Conservation (phyloP, 2,888 invertebrate genomes). For the Andrena minutula region DNA sequence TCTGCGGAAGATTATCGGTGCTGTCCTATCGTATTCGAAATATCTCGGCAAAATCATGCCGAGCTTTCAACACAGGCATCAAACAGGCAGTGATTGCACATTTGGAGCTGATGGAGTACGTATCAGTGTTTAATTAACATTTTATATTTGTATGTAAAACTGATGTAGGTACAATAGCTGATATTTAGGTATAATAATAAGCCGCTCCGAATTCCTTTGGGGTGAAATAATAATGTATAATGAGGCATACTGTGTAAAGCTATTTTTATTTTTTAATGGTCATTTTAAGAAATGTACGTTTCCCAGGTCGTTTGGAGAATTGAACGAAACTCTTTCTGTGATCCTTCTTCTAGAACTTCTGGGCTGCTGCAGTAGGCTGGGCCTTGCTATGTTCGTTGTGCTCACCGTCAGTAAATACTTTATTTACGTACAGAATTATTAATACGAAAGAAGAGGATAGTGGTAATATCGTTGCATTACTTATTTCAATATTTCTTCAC, state of each 20-base stretch:
- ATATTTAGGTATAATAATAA: too few species aligned
- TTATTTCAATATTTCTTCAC: neutral
- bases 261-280: too few species aligned
- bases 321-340: slow-evolving; percentile 68
- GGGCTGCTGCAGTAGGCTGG: slow-evolving; percentile 67
- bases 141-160: neutral
- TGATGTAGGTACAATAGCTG: too few species aligned
- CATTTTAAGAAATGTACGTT: neutral
- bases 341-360: slow-evolving; percentile 69
- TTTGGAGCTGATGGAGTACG: slow-evolving; percentile 30
- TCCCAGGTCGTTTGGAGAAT: slow-evolving; percentile 68
- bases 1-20: neutral
- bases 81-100: neutral
- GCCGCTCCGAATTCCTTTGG: neutral
- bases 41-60: neutral
- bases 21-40: neutral
- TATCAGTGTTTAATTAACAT: neutral
- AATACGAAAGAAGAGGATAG: neutral
- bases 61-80: neutral
- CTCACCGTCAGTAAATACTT: slow-evolving; percentile 26
- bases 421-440: neutral
- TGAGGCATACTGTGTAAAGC: neutral
- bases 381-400: slow-evolving; percentile 66
- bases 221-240: neutral
- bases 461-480: neutral